phyloP scores from a whole-genome alignment of 1,140 invertebrate genomes.

The Drosophila tsacasi region DNA sequence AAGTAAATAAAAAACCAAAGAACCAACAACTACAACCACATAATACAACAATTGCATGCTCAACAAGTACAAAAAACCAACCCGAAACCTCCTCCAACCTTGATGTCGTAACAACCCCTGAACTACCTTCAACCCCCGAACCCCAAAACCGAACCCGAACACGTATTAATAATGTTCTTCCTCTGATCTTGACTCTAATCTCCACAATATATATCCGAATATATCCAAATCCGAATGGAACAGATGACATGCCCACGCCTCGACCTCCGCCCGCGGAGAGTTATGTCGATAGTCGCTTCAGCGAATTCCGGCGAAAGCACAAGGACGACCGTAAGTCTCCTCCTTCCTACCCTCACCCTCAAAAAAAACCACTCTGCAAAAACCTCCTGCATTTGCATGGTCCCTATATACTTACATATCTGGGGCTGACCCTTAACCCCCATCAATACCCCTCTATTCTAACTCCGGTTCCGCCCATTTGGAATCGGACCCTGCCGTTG shows the following conservation, averaged over 20 bases:
- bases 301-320: slow-evolving; percentile 84
- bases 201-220: not conserved
- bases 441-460: slow-evolving; percentile 8
- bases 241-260: slow-evolving; percentile 84
- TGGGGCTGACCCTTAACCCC: slow-evolving; percentile 24
- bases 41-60: slow-evolving; percentile 83
- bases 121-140: not conserved
- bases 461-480: slow-evolving; percentile 30
- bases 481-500: slow-evolving; percentile 26
- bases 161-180: slow-evolving; percentile 43
- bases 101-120: slow-evolving; percentile 72
- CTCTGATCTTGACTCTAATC: slow-evolving; percentile 33
- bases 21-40: slow-evolving; percentile 73
- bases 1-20: slow-evolving; percentile 48
- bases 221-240: slow-evolving; percentile 26
- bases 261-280: slow-evolving; percentile 75
- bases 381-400: slow-evolving; percentile 56
- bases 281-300: slow-evolving; percentile 84
- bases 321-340: slow-evolving; percentile 85
- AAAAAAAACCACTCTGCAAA: slow-evolving; percentile 5
- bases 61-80: slow-evolving; percentile 76
- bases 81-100: slow-evolving; percentile 47
- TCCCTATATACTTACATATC: slow-evolving; percentile 16
- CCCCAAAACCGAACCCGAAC: slow-evolving; percentile 6
- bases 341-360: not conserved